Conservation (phyloP, 2,888 invertebrate genomes). For the Dioctria linearis region DNA sequence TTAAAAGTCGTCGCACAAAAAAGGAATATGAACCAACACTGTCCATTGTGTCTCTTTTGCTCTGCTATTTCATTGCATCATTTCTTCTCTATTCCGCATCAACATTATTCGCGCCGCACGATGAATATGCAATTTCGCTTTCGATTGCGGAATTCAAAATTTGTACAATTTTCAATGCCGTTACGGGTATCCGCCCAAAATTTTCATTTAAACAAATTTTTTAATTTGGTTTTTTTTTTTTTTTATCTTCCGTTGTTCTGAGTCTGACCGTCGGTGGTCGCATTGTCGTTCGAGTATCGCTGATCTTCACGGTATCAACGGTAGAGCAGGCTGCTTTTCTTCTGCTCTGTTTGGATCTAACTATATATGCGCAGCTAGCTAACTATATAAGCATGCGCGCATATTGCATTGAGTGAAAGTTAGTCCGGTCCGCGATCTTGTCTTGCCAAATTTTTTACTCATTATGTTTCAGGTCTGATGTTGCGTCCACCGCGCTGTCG, state of each 20-base stretch:
- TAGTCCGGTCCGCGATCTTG: slow-evolving; percentile 16
- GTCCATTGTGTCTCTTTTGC: neutral
- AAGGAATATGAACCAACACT: slow-evolving; percentile 6
- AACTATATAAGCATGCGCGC: neutral
- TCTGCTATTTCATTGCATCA: neutral
- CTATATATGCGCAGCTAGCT: too few relatives aligned
- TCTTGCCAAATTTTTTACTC: slow-evolving; percentile 19
- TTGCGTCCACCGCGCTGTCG: neutral
- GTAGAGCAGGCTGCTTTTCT: neutral
- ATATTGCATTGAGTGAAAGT: slow-evolving; percentile 40
- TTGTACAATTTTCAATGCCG: slow-evolving; percentile 49
- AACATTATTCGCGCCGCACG: neutral
- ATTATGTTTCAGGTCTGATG: neutral
- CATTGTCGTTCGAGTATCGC: neutral
- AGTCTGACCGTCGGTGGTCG: neutral
- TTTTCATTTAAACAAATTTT: neutral
- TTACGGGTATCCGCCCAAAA: slow-evolving; percentile 51
- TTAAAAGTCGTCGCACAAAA: slow-evolving; percentile 38
- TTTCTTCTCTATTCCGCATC: neutral
- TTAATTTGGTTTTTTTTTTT: slow-evolving; percentile 9
- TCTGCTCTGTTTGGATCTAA: too few relatives aligned
- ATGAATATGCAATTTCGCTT: slow-evolving; percentile 37
- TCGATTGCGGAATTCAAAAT: slow-evolving; percentile 49
- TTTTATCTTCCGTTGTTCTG: slow-evolving; percentile 7
- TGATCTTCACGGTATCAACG: neutral